Percentiles rank a stretch among this genome's conserved stretches.
phyloP scores from a whole-genome alignment of 1,140 invertebrate species.

The Drosophila teissieri region DNA sequence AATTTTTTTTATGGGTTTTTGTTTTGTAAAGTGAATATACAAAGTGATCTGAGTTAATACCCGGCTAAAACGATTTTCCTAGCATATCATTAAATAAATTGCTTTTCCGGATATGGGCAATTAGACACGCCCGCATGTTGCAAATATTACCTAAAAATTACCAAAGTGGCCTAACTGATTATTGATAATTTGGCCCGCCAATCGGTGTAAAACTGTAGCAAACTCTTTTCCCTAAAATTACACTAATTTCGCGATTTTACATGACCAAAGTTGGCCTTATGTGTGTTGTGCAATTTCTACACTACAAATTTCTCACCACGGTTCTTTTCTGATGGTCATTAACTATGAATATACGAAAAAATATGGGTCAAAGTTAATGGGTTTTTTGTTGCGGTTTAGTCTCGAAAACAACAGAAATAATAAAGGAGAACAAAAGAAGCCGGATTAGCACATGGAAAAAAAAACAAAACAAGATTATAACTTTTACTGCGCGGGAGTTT shows the following conservation, averaged over 20 bases:
- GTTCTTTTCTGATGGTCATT: conserved; percentile 26
- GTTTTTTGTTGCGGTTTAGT: conserved; percentile 35
- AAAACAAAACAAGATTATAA: conserved; percentile 20
- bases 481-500: conserved; percentile 35
- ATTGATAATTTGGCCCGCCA: conserved; percentile 37
- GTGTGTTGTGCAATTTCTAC: conserved; percentile 21
- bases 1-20: too few relatives aligned
- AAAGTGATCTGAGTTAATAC: not conserved
- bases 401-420: conserved; percentile 31
- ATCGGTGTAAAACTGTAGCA: conserved; percentile 26
- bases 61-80: not conserved
- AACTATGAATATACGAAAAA: conserved; percentile 40
- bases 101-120: conserved; percentile 28
- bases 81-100: conserved; percentile 34
- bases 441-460: conserved; percentile 28
- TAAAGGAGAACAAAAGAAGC: conserved; percentile 39
- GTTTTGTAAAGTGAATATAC: not conserved
- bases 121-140: conserved; percentile 43
- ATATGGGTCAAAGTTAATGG: conserved; percentile 67
- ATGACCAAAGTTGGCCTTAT: conserved; percentile 3
- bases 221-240: conserved; percentile 27
- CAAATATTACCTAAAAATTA: conserved; percentile 42
- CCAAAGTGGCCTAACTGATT: conserved; percentile 13
- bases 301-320: conserved; percentile 20
- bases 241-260: conserved; percentile 30